Base-by-base conservation (phyloP, 2,888 invertebrate genomes). In the Eupithecia dodoneata region DNA sequence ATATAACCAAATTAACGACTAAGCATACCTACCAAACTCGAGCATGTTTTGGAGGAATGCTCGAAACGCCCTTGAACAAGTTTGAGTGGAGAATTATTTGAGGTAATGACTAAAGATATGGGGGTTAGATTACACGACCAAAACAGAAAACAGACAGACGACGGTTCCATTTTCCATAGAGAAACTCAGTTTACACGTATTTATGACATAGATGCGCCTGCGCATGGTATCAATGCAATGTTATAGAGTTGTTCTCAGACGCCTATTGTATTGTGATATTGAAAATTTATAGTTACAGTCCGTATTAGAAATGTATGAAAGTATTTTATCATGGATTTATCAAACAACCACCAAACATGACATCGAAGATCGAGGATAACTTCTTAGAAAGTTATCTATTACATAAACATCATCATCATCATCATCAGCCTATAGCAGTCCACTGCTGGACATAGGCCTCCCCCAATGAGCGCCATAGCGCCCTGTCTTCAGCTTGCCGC, bases 151-250 rank as follows among this genome's bases (percentile, higher is more conserved):
- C 47, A 45, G 18, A 10, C 69, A 10, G 47, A 47, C 70, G 49
- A 47, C 70, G 49, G 70, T 15, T 47, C 18, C 45, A 6, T 70
- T 70, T 30, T 45, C 18, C 12, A 70, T 70, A 42, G 47, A 45
- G 47, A 70, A n/a, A 47, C 18, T 13, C 47, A 47, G 70, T 70
- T 87, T 87, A 87, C 87, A 88, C 83, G 89, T 94, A 94, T 95
- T 95, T 95, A 95, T 94, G 94, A 94, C 89, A 88, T 88, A 87
- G 87, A 86, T 86, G 89, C 86, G 87, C 87, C 83, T 82, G 84
- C 84, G 87, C 89, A 89, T 85, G 85, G 87, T 86, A 87, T 88
- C 87, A 85, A 88, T 88, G 88, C 88, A 84, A 84, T 86, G 85
- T 78, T 87, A 89, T 87, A 82, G 87, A 87, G 89, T 84, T 92